These are phyloP conservation scores for Asarcornis scutulata DNA, from an alignment of 2,113 vertebrate genomes.

Conservation along the genomic window DNA sequence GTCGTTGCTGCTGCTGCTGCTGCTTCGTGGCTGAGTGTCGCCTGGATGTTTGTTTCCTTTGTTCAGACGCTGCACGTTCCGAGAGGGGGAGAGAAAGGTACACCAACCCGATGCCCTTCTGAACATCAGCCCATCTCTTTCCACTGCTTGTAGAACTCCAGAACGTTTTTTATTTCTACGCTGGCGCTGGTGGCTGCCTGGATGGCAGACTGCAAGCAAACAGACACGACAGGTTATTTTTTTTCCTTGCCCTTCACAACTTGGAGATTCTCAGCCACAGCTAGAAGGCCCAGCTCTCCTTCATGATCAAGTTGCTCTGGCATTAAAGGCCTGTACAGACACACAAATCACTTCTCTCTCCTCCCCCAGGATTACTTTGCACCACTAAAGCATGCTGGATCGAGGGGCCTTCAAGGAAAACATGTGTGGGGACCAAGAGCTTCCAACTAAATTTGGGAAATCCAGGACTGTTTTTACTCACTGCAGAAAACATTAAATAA, in stretches of 20 bases:
- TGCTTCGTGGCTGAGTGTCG: conserved; percentile 45
- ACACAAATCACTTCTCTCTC: neutral
- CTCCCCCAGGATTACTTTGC: too few species aligned
- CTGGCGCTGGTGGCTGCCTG: conserved; percentile 85
- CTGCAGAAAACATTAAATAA: neutral
- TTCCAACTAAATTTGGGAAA: neutral
- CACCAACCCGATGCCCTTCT: conserved; percentile 32
- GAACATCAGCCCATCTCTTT: conserved; percentile 95
- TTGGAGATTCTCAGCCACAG: neutral
- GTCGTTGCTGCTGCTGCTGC: conserved; percentile 37
- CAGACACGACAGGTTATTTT: neutral
- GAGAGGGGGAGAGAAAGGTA: conserved; percentile 69
- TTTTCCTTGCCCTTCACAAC: neutral
- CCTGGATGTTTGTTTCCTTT: conserved; percentile 35
- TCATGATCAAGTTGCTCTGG: neutral
- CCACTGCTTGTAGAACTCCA: conserved; percentile 98
- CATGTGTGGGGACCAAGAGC: neutral
- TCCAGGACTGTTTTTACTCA: neutral
- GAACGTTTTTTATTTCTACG: conserved; percentile 91
- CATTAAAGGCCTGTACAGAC: neutral
- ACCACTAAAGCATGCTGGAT: neutral
- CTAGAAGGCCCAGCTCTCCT: neutral
- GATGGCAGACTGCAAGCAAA: conserved; percentile 82
- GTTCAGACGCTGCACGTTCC: conserved; percentile 47
- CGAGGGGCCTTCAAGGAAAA: neutral